Conservation (phyloP, 2,888 invertebrate species). For the Synanthedon formicaeformis region DNA sequence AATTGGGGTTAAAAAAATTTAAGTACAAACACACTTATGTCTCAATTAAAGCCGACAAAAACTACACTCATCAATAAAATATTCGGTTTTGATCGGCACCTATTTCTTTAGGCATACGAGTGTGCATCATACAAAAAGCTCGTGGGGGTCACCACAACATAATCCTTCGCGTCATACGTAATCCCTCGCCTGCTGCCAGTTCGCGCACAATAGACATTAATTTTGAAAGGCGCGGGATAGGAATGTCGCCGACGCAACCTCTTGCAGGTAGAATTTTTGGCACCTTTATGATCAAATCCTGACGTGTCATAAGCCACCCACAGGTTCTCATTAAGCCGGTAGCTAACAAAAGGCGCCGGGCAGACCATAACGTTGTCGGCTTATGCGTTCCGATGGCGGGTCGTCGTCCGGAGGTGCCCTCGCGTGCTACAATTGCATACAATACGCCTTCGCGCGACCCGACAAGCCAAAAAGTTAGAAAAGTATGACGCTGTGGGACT, state of each 20-base stretch:
- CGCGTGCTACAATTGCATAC: conserved; percentile 65
- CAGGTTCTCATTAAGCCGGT: conserved; percentile 64
- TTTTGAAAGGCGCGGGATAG: conserved; percentile 57
- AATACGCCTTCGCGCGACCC: conserved; percentile 58
- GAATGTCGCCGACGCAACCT: conserved; percentile 54
- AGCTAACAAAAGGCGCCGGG: conserved; percentile 61
- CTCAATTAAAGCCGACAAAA: conserved; percentile 50
- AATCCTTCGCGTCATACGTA: not conserved
- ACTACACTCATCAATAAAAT: not conserved
- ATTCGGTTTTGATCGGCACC: not conserved
- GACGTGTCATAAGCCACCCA: conserved; percentile 68
- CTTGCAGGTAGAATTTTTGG: conserved; percentile 65
- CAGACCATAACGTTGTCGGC: conserved; percentile 61
- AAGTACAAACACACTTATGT: conserved; percentile 53
- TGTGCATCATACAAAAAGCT: not conserved
- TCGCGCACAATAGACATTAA: conserved; percentile 56
- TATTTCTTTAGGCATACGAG: not conserved
- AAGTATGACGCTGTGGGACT: conserved; percentile 44
- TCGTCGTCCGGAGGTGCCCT: conserved; percentile 61
- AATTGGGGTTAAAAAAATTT: conserved; percentile 65
- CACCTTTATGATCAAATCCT: conserved; percentile 67
- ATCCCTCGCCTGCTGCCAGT: conserved; percentile 7
- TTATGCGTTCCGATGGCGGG: conserved; percentile 49
- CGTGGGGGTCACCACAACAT: not conserved
- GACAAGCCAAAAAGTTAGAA: conserved; percentile 63